These are phyloP conservation scores for Hippocampus mohnikei DNA, from an alignment of 2,113 vertebrate species.

Conservation along the genomic window DNA sequence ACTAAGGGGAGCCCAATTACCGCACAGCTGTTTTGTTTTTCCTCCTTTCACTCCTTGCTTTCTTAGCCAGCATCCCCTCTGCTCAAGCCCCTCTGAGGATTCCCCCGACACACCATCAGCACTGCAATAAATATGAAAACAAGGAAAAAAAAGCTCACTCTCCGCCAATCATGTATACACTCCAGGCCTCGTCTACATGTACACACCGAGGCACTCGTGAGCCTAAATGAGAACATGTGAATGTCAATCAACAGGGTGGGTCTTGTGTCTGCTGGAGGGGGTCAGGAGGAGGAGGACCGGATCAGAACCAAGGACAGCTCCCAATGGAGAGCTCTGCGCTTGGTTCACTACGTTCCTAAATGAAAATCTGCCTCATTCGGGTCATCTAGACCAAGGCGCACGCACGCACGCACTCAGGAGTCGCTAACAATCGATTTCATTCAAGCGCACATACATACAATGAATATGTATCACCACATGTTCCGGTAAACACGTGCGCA, in stretches of 20 bases:
- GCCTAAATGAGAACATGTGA: slow-evolving; percentile 58
- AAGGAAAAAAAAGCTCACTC: slow-evolving; percentile 14
- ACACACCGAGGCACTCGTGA: slow-evolving; percentile 28
- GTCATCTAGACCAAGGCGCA: slow-evolving; percentile 22
- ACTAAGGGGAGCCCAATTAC: slow-evolving; percentile 75
- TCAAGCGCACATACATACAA: neutral
- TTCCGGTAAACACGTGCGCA: slow-evolving; percentile 8
- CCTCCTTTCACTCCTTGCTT: slow-evolving; percentile 26
- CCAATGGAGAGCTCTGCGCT: slow-evolving; percentile 34
- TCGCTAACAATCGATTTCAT: neutral
- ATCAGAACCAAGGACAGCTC: slow-evolving; percentile 77
- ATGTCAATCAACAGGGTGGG: slow-evolving; percentile 53
- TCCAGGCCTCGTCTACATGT: slow-evolving; percentile 4
- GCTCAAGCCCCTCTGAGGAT: slow-evolving; percentile 53
- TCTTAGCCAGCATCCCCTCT: slow-evolving; percentile 52
- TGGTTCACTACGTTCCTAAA: slow-evolving; percentile 47
- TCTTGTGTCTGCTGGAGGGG: slow-evolving; percentile 1
- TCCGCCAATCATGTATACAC: slow-evolving; percentile 19
- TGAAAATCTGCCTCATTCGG: slow-evolving; percentile 49
- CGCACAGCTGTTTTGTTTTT: slow-evolving; percentile 73
- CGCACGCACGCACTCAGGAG: slow-evolving; percentile 2
- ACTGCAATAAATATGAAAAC: neutral
- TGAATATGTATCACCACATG: neutral
- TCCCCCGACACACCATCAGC: slow-evolving; percentile 18
- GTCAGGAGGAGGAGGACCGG: slow-evolving; percentile 30